Percentiles rank a stretch among this genome's conserved stretches.
phyloP scores from a whole-genome alignment of 2,113 vertebrate species.

The Rhynchomys soricoides region DNA sequence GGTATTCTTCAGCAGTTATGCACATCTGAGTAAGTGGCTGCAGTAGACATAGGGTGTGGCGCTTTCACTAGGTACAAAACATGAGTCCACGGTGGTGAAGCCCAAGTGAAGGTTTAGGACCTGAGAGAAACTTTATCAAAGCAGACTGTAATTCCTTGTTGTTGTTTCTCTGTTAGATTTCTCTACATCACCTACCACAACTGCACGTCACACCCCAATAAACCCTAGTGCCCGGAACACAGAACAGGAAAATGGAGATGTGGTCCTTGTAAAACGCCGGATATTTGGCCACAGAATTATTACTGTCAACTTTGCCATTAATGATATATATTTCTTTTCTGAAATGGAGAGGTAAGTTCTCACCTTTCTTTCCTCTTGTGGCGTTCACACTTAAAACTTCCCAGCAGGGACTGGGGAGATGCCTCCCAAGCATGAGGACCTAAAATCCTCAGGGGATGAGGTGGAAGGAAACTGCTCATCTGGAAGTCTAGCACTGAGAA shows the following conservation, averaged over 20 bases:
- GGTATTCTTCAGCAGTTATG: neutral
- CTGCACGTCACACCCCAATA: fast-evolving
- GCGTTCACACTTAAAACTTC: neutral
- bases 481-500: neutral
- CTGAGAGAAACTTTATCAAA: neutral
- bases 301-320: constrained; percentile 76
- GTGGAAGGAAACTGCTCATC: no score
- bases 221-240: fast-evolving
- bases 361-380: neutral
- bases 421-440: no score
- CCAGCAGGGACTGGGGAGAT: neutral
- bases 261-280: constrained; percentile 43
- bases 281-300: constrained; percentile 76
- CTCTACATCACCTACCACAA: neutral
- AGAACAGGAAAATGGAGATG: constrained; percentile 44
- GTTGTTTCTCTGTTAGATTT: constrained; percentile 72
- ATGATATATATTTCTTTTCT: constrained; percentile 84
- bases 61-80: neutral
- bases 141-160: neutral
- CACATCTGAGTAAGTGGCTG: neutral
- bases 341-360: constrained; percentile 85
- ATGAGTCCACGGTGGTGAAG: no score
- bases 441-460: neutral
- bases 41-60: neutral
- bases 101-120: neutral